A percentile compares a stretch with the other conserved stretches of the same genome.
phyloP scores from a whole-genome alignment of 1,140 invertebrate species.

The Acyrthosiphon pisum region DNA sequence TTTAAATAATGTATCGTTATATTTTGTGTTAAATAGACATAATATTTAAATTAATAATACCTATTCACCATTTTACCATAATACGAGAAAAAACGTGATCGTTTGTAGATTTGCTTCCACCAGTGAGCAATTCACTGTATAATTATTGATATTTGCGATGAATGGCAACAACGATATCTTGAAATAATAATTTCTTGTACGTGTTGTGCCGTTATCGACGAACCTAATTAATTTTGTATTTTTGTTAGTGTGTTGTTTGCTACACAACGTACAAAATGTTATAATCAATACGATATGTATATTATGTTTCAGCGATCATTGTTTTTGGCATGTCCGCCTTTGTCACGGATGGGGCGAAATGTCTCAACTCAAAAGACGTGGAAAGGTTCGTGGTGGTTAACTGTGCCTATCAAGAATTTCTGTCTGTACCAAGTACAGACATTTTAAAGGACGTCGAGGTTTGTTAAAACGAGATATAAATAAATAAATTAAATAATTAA shows the following conservation, averaged over 20 bases:
- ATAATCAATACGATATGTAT: background rate
- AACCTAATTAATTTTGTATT: background rate
- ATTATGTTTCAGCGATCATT: constrained; percentile 33
- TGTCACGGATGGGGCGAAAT: background rate
- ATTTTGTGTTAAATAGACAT: background rate
- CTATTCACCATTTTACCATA: no score
- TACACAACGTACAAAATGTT: background rate
- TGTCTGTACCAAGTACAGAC: background rate
- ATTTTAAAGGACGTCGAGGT: constrained; percentile 13
- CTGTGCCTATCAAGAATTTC: background rate
- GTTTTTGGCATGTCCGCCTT: background rate
- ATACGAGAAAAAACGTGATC: background rate
- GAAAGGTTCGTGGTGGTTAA: background rate
- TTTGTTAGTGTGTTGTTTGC: background rate
- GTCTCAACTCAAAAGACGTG: background rate
- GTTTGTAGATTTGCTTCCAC: background rate
- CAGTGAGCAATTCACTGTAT: background rate
- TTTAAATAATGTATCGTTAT: background rate
- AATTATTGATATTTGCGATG: background rate
- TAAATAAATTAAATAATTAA: background rate
- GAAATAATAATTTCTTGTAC: background rate
- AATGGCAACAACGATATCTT: background rate
- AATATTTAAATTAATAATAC: constrained; percentile 9
- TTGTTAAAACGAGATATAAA: background rate
- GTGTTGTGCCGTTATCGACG: background rate